These are phyloP conservation scores for Laticauda laticaudata DNA, from an alignment of 2,113 vertebrate genomes.

Conservation along the genomic window DNA sequence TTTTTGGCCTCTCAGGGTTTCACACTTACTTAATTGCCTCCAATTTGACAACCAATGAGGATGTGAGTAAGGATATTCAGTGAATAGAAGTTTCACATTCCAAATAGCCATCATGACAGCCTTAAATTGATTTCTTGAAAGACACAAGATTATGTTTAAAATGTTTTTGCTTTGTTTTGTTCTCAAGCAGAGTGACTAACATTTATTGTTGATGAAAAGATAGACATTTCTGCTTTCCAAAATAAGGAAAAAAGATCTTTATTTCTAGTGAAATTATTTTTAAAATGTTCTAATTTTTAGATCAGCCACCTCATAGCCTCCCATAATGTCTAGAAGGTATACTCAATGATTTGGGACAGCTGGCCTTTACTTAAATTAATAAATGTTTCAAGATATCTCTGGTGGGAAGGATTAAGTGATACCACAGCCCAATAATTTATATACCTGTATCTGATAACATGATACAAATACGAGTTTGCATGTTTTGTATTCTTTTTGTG, in stretches of 20 bases:
- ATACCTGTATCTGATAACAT: neutral
- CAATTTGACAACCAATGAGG: conserved; percentile 96
- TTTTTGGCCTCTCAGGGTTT: conserved; percentile 97
- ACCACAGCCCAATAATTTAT: neutral
- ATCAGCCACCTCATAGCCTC: neutral
- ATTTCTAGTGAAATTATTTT: neutral
- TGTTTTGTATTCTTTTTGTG: neutral
- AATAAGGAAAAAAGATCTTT: neutral
- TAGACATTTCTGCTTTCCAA: neutral
- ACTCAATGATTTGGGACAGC: neutral
- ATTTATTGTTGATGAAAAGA: neutral
- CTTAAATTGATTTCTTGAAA: neutral
- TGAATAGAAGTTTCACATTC: neutral
- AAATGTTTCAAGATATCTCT: neutral
- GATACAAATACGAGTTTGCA: neutral
- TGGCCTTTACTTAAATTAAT: neutral
- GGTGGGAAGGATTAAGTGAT: neutral
- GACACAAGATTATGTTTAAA: neutral
- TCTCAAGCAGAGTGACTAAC: neutral
- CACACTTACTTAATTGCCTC: conserved; percentile 96
- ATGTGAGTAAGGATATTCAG: conserved; percentile 78
- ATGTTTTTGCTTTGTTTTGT: neutral
- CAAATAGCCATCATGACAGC: neutral
- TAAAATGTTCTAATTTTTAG: neutral
- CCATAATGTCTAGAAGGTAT: neutral